These are phyloP conservation scores for Aphelenchoides besseyi DNA, from an alignment of 1,140 invertebrate genomes.

Conservation along the genomic window DNA sequence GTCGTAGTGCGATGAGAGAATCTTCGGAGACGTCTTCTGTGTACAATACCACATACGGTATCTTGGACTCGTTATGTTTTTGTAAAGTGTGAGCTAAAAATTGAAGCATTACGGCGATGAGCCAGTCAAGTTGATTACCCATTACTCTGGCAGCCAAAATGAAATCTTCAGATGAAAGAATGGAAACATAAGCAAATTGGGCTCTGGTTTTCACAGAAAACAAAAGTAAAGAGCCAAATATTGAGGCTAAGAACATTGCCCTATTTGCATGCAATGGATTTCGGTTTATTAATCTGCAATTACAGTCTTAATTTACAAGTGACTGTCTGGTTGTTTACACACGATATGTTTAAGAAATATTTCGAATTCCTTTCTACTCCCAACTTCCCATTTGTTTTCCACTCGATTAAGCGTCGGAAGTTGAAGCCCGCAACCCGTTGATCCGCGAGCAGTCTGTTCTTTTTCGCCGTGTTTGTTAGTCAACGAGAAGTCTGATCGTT, in stretches of 20 bases:
- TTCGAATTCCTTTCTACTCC: too few relatives aligned
- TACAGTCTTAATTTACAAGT: background rate
- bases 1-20: constrained; percentile 20
- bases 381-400: too few relatives aligned
- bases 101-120: too few relatives aligned
- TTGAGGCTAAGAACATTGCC: background rate
- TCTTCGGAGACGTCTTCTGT: constrained; percentile 37
- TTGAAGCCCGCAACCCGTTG: too few relatives aligned
- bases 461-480: too few relatives aligned
- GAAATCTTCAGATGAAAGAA: constrained; percentile 43
- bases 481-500: too few relatives aligned
- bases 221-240: background rate
- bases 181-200: constrained; percentile 35
- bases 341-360: background rate
- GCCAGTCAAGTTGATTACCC: constrained; percentile 22
- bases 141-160: constrained; percentile 40
- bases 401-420: too few relatives aligned
- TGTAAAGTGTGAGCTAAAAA: constrained; percentile 18
- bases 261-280: background rate
- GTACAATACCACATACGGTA: constrained; percentile 37
- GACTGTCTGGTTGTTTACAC: background rate
- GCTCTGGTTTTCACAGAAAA: background rate
- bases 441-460: too few relatives aligned
- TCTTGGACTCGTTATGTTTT: constrained; percentile 14
- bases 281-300: background rate